phyloP scores from a whole-genome alignment of 2,888 invertebrate genomes.

The Trichopoda pennipes region DNA sequence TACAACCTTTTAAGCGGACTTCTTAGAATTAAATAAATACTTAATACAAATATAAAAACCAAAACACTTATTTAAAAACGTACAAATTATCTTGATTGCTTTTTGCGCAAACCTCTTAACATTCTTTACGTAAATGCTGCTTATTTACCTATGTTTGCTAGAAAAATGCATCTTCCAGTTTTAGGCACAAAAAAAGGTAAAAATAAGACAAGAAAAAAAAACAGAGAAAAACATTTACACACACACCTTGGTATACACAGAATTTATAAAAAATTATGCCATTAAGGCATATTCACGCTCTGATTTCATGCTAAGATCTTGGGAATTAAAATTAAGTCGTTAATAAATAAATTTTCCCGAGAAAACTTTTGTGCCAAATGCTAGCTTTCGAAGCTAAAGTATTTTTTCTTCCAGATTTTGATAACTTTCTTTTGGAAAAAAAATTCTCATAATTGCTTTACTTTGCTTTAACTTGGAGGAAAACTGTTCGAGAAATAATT shows the following conservation, averaged over 20 bases:
- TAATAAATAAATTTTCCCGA: constrained; percentile 38
- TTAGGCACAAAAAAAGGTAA: constrained; percentile 4
- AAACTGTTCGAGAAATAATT: constrained; percentile 38
- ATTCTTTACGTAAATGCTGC: constrained; percentile 38
- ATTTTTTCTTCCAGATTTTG: constrained; percentile 28
- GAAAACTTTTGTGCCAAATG: constrained; percentile 52
- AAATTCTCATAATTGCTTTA: constrained; percentile 61
- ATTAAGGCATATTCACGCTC: constrained; percentile 65
- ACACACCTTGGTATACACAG: constrained; percentile 18
- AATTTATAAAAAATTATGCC: constrained; percentile 60
- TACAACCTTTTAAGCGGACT: not conserved
- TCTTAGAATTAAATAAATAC: not conserved
- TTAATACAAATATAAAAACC: not conserved
- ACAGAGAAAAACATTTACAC: not conserved
- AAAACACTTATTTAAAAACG: constrained; percentile 20
- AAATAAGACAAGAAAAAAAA: not conserved
- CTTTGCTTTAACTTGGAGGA: constrained; percentile 38
- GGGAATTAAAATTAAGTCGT: constrained; percentile 60
- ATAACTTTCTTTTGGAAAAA: constrained; percentile 25
- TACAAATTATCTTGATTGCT: constrained; percentile 55
- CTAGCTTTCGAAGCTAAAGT: constrained; percentile 27
- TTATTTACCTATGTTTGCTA: constrained; percentile 55
- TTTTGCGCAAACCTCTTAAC: constrained; percentile 43
- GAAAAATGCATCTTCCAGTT: constrained; percentile 48
- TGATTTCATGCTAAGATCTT: constrained; percentile 66